A percentile compares a stretch with the other conserved stretches of the same genome.
phyloP scores from a whole-genome alignment of 2,888 invertebrate genomes.

The Brenthis daphne region DNA sequence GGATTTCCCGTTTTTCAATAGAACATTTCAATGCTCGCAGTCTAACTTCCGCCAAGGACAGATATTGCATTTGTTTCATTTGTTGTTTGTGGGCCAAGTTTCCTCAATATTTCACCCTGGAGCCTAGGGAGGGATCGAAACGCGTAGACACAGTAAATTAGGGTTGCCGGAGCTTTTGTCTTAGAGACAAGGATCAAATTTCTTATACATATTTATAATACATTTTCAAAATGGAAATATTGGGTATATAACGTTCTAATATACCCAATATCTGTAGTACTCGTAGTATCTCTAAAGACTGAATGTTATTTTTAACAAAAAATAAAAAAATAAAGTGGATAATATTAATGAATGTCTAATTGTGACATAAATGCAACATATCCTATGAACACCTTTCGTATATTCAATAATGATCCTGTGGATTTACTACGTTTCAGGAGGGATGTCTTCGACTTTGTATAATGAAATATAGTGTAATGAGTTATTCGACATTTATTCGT shows the following conservation, averaged over 20 bases:
- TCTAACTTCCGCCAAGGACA: conserved; percentile 9
- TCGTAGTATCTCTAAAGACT: too few relatives aligned
- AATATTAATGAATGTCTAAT: too few relatives aligned
- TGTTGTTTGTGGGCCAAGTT: conserved; percentile 19
- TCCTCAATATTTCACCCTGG: conserved; percentile 22
- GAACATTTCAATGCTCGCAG: conserved; percentile 1
- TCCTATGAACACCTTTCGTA: too few relatives aligned
- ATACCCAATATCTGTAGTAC: too few relatives aligned
- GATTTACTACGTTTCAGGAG: too few relatives aligned
- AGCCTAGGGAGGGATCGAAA: background rate
- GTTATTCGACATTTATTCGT: too few relatives aligned
- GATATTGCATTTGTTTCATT: conserved; percentile 21
- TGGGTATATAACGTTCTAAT: background rate
- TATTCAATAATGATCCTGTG: too few relatives aligned
- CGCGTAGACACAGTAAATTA: conserved; percentile 9
- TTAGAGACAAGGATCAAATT: conserved; percentile 15
- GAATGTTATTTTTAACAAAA: too few relatives aligned
- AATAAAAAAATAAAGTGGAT: too few relatives aligned
- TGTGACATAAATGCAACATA: too few relatives aligned
- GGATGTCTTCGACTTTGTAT: too few relatives aligned
- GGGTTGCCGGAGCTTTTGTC: background rate
- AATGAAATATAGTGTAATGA: too few relatives aligned
- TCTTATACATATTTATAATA: background rate
- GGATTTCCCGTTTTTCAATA: background rate
- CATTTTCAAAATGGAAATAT: background rate